Evolutionary conservation across 2,113 vertebrate genomes (phyloP), one percentile per base, ranked within the genome.

Genomic region (Colistium nudipinnis): DNA sequence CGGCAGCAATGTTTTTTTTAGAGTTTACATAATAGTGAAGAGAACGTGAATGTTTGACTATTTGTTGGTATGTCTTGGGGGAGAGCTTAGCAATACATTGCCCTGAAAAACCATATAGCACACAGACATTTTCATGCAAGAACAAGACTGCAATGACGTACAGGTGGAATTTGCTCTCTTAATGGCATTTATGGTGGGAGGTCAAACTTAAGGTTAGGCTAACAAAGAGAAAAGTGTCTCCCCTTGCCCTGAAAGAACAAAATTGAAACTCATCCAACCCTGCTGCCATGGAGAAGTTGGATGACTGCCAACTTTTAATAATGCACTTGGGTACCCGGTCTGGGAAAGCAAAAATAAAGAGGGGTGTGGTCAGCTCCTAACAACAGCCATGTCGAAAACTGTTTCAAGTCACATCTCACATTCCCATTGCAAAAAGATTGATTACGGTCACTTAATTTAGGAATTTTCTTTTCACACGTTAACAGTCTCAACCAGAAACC

Each of bases 251-350:
- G 13, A 67, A 78, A 68, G 27, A 70, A 39, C 17, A 65, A 56
- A 60, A 66, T 25, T 39, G 30, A 72, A 64, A 41, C 44, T 54
- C 11, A 24, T 62, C 12, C 14, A 71, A 49, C 45, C 63, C 45
- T 47, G 43, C n/a, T 66, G 64, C 54, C 60, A 66, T 60, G 33
- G 25, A 59, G 6, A 68, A 35, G 17, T 11, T 86, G 78, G 70
- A 85, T 0, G 19, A 10, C 22, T 63, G 75, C 80, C 82, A 84
- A 44, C 27, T 74, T 74, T 30, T 59, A 77, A 75, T 74, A 81
- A 74, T 64, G 62, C 77, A 78, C 73, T 71, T 35, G 24, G 56
- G 71, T 70, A 70, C 35, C 53, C 22, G 5, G 53, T 51, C 47
- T 48, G 44, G 59, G 62, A 69, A 72, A 45, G 63, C 45, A 76